A percentile compares a stretch with the other conserved stretches of the same genome.
These are phyloP conservation scores for Heliconius himera DNA, from an alignment of 1,140 invertebrate species.

Conservation along the genomic window DNA sequence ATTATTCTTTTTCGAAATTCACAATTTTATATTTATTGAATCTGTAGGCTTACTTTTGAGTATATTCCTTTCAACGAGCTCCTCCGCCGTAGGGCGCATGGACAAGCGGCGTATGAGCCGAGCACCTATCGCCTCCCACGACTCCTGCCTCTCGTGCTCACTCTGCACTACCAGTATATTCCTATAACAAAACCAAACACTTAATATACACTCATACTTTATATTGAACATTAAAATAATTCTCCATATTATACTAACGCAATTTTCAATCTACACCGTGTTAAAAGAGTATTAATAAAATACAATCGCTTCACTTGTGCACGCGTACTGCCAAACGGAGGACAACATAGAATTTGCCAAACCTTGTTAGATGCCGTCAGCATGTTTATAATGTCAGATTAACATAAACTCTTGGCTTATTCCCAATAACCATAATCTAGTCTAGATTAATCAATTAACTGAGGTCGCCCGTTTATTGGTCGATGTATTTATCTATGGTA, in stretches of 20 bases:
- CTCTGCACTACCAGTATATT: constrained; percentile 97
- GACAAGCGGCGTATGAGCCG: constrained; percentile 97
- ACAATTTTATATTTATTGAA: not conserved
- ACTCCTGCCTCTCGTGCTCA: constrained; percentile 96
- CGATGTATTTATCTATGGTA: constrained; percentile 1
- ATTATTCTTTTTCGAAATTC: not conserved
- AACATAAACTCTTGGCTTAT: constrained; percentile 66
- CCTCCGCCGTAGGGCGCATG: constrained; percentile 98
- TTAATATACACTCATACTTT: constrained; percentile 13
- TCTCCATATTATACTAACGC: constrained; percentile 44
- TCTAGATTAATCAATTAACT: constrained; percentile 56
- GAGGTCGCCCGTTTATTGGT: constrained; percentile 35
- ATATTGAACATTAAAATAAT: not conserved
- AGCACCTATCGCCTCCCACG: constrained; percentile 96
- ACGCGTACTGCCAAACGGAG: constrained; percentile 51
- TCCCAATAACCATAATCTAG: constrained; percentile 57
- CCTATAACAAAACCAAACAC: constrained; percentile 73
- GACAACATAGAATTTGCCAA: constrained; percentile 64
- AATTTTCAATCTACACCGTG: constrained; percentile 41
- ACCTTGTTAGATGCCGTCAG: constrained; percentile 56
- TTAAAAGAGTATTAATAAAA: constrained; percentile 51
- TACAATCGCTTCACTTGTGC: constrained; percentile 52
- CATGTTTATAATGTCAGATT: constrained; percentile 70
- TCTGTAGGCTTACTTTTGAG: constrained; percentile 96
- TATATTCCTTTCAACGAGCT: constrained; percentile 99